Conservation (phyloP, 35 echinoderm and acorn worm genomes). For the Holothuria glaberrima region DNA sequence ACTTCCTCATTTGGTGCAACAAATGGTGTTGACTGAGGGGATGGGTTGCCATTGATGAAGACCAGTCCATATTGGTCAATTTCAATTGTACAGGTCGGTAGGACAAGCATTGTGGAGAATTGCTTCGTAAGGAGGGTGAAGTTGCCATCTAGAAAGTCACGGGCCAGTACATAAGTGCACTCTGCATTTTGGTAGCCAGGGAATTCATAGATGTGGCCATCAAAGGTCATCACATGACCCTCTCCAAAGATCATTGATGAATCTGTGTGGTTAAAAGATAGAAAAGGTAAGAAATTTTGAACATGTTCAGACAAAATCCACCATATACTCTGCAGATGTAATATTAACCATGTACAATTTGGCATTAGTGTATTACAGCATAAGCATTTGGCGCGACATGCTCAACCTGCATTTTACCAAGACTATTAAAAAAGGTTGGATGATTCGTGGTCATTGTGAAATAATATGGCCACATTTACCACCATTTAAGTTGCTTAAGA, state of each 20-base stretch:
- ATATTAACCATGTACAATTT: too few relatives aligned
- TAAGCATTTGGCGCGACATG: too few relatives aligned
- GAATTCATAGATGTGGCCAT: conserved; percentile 74
- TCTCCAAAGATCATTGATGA: conserved; percentile 80
- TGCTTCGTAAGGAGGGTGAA: conserved; percentile 84
- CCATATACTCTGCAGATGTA: too few relatives aligned
- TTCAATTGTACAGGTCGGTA: conserved; percentile 44
- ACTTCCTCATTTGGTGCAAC: conserved; percentile 61
- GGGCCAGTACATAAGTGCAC: conserved; percentile 87
- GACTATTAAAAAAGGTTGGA: too few relatives aligned
- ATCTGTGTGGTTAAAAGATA: too few relatives aligned
- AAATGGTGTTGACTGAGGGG: conserved; percentile 69
- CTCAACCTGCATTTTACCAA: too few relatives aligned
- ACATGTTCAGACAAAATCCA: too few relatives aligned
- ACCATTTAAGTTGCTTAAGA: too few relatives aligned
- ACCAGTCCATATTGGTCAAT: conserved; percentile 54
- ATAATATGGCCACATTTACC: too few relatives aligned
- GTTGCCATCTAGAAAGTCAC: conserved; percentile 91
- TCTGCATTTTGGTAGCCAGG: conserved; percentile 45
- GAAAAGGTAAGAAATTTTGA: too few relatives aligned
- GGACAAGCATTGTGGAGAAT: conserved; percentile 61
- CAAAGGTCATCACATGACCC: conserved; percentile 85
- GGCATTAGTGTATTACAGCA: too few relatives aligned
- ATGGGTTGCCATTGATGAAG: conserved; percentile 66
- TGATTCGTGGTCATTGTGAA: too few relatives aligned